Evolutionary conservation across 1,140 invertebrate genomes (phyloP).

Genomic region (Charaxes varanes): DNA sequence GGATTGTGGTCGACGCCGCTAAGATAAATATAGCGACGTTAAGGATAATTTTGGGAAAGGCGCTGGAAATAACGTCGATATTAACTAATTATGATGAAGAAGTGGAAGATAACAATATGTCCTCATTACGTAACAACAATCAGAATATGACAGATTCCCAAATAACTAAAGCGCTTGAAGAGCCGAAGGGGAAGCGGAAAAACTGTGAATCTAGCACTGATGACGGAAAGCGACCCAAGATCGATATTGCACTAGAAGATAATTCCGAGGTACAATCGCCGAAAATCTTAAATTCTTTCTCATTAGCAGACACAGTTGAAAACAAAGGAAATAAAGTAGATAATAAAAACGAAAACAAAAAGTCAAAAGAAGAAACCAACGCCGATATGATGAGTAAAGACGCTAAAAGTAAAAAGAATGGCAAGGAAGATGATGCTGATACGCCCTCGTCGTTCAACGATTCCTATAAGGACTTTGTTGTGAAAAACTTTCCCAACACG

Average conservation of each 20-base stretch:
- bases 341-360: neutral
- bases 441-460: slow-evolving; percentile 41
- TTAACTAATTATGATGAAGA: slow-evolving; percentile 29
- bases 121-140: neutral
- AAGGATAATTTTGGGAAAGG: slow-evolving; percentile 33
- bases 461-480: slow-evolving; percentile 47
- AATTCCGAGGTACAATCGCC: slow-evolving; percentile 6
- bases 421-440: slow-evolving; percentile 1
- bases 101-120: slow-evolving; percentile 20
- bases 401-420: too few species aligned
- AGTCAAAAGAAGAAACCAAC: slow-evolving; percentile 1
- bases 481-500: slow-evolving; percentile 27
- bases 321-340: slow-evolving; percentile 8
- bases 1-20: slow-evolving; percentile 29
- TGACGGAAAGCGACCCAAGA: neutral
- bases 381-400: too few species aligned
- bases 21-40: slow-evolving; percentile 29
- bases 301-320: slow-evolving; percentile 22
- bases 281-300: slow-evolving; percentile 35
- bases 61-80: slow-evolving; percentile 41
- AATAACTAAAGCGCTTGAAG: slow-evolving; percentile 19
- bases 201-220: neutral
- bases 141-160: slow-evolving; percentile 18
- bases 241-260: neutral
- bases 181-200: slow-evolving; percentile 10